Conservation (phyloP, 2,888 invertebrate species). For the Automeris io region DNA sequence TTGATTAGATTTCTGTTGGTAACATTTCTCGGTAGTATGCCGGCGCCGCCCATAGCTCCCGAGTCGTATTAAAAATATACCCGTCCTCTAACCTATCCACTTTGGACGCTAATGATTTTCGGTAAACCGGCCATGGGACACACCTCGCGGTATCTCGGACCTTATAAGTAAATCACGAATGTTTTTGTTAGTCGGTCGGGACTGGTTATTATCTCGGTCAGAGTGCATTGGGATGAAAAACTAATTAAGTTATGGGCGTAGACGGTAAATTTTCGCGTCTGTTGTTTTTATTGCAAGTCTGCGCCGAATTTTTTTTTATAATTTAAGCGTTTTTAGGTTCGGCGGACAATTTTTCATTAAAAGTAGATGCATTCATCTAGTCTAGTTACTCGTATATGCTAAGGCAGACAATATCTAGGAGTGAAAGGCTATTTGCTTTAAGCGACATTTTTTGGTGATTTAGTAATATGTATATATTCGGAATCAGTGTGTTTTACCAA, state of each 20-base stretch:
- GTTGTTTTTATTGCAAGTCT: conserved; percentile 51
- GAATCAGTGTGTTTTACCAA: too few relatives aligned
- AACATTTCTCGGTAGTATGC: conserved; percentile 75
- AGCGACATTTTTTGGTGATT: too few relatives aligned
- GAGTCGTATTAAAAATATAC: conserved; percentile 72
- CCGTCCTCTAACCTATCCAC: conserved; percentile 66
- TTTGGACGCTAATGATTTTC: conserved; percentile 74
- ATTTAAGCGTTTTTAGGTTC: too few relatives aligned
- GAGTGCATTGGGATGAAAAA: conserved; percentile 72
- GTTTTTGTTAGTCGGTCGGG: conserved; percentile 66
- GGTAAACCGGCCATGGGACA: conserved; percentile 71
- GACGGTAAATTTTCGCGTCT: conserved; percentile 49
- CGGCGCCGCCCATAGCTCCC: conserved; percentile 74
- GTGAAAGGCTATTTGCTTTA: too few relatives aligned
- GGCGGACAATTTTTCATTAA: too few relatives aligned
- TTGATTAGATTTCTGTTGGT: conserved; percentile 77
- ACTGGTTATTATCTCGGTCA: conserved; percentile 75
- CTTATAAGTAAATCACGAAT: conserved; percentile 71
- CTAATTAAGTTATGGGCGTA: conserved; percentile 72
- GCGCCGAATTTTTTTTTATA: too few relatives aligned
- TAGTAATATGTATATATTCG: too few relatives aligned
- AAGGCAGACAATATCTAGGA: too few relatives aligned
- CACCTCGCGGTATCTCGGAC: conserved; percentile 66
- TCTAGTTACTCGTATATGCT: too few relatives aligned
- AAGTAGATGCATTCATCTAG: too few relatives aligned